phyloP scores from a whole-genome alignment of 1,140 invertebrate species.

The Tribolium castaneum region DNA sequence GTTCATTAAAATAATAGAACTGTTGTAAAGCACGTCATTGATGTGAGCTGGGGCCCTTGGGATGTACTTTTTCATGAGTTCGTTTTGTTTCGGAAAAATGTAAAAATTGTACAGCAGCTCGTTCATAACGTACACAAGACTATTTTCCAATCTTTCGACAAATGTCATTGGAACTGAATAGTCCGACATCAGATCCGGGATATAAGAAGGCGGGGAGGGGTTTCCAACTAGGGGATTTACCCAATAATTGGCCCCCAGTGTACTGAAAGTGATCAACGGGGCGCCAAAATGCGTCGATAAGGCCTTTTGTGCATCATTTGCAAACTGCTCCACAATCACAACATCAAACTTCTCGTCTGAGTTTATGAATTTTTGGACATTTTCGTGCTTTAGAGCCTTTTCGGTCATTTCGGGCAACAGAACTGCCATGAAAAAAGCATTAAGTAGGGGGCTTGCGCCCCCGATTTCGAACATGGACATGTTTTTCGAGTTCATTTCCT shows the following conservation, averaged over 20 bases:
- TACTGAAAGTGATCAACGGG: slow-evolving; percentile 63
- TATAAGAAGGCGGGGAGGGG: slow-evolving; percentile 60
- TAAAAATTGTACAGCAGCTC: neutral
- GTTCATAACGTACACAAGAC: slow-evolving; percentile 32
- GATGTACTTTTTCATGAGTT: neutral
- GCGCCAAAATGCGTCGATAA: slow-evolving; percentile 62
- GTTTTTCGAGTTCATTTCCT: too few relatives aligned
- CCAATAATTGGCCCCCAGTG: slow-evolving; percentile 53
- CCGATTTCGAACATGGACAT: too few relatives aligned
- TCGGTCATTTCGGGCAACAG: neutral
- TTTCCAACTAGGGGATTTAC: slow-evolving; percentile 60
- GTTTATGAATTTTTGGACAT: slow-evolving; percentile 46
- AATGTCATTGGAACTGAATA: slow-evolving; percentile 64
- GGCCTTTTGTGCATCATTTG: slow-evolving; percentile 63
- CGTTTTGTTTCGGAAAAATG: neutral
- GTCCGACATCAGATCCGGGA: slow-evolving; percentile 55
- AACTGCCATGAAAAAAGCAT: too few relatives aligned
- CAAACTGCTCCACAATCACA: slow-evolving; percentile 65
- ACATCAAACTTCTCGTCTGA: slow-evolving; percentile 64
- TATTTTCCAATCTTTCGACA: slow-evolving; percentile 63
- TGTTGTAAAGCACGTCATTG: slow-evolving; percentile 65
- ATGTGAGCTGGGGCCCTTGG: slow-evolving; percentile 60
- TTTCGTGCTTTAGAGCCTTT: slow-evolving; percentile 39
- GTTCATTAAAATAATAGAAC: slow-evolving; percentile 69
- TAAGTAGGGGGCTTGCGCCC: too few relatives aligned